A percentile compares a stretch with the other conserved stretches of the same genome.
Evolutionary conservation across 1,140 invertebrate genomes (phyloP).

Genomic region (Solenopsis fugax): DNA sequence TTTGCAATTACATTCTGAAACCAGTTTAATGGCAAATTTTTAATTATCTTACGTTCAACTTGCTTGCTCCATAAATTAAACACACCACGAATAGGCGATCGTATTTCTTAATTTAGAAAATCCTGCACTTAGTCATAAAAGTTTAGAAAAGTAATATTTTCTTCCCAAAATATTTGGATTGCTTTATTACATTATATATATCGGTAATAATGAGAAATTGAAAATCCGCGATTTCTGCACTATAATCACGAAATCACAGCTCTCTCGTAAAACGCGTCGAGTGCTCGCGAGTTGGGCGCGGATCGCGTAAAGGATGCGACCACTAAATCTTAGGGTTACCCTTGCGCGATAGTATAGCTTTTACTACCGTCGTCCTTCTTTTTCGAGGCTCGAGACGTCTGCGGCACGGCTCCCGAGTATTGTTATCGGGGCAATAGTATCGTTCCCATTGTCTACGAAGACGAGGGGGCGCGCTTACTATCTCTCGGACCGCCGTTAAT

Average conservation of each 20-base stretch:
- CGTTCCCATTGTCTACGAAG: conserved; percentile 71
- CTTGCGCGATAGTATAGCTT: conserved; percentile 19
- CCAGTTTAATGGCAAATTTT: not conserved
- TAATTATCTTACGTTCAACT: not conserved
- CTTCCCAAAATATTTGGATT: not conserved
- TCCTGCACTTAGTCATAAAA: no score
- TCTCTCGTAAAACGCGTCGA: not conserved
- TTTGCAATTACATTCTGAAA: not conserved
- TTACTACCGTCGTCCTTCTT: conserved; percentile 33
- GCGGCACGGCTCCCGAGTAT: conserved; percentile 58
- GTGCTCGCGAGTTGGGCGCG: not conserved
- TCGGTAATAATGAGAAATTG: no score
- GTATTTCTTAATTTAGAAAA: not conserved
- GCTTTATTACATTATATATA: not conserved
- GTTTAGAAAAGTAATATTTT: not conserved
- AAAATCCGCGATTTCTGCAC: not conserved
- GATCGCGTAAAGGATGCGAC: conserved; percentile 13
- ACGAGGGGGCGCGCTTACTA: conserved; percentile 63
- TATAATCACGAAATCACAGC: not conserved
- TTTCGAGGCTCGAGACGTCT: conserved; percentile 47
- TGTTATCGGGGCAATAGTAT: conserved; percentile 66
- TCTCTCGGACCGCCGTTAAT: conserved; percentile 70
- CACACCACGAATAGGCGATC: not conserved
- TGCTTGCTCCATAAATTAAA: not conserved
- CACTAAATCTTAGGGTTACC: conserved; percentile 15